These are phyloP conservation scores for Mizuhopecten yessoensis DNA, from an alignment of 1,140 invertebrate species.

Conservation along the genomic window DNA sequence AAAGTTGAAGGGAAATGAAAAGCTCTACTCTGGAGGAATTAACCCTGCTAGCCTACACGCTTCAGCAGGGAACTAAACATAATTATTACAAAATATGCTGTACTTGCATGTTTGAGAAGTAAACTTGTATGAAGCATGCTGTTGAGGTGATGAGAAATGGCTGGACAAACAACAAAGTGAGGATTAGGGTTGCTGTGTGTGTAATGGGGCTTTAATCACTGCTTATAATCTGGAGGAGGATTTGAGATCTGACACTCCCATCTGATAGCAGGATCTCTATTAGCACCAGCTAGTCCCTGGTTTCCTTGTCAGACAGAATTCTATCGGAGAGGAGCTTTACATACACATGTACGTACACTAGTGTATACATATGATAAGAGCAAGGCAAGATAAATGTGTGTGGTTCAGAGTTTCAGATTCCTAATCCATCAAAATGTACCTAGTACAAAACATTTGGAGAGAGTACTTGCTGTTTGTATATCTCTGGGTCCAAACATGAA, in stretches of 20 bases:
- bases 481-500: too few species aligned
- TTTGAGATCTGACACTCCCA: constrained; percentile 2
- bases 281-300: not conserved
- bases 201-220: not conserved
- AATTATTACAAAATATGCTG: not conserved
- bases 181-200: constrained; percentile 17
- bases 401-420: not conserved
- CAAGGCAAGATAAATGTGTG: constrained; percentile 16
- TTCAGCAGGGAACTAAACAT: not conserved
- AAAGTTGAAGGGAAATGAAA: too few species aligned
- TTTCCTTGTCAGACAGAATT: constrained; percentile 21
- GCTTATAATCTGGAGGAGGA: constrained; percentile 13
- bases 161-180: not conserved
- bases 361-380: not conserved
- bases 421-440: too few species aligned
- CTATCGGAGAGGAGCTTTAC: not conserved
- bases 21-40: too few species aligned
- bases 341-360: constrained; percentile 19
- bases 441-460: too few species aligned
- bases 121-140: too few species aligned
- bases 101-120: not conserved
- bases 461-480: too few species aligned
- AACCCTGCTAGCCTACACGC: not conserved
- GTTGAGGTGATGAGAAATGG: not conserved
- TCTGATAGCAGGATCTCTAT: constrained; percentile 25